phyloP scores from a whole-genome alignment of 2,797 vertebrate species.

The Antrozous pallidus region DNA sequence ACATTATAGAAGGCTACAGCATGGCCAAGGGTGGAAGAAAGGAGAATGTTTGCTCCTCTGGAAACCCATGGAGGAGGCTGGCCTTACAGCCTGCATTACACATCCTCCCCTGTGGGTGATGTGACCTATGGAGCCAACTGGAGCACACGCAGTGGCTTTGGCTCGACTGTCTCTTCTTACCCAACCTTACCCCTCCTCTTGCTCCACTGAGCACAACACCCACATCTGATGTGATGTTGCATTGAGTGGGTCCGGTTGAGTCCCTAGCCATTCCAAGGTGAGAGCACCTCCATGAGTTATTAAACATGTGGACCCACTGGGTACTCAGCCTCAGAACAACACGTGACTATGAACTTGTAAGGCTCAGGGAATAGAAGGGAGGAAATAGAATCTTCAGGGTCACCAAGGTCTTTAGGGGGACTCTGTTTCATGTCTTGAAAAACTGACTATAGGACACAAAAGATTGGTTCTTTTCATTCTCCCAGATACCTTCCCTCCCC shows the following conservation, averaged over 20 bases:
- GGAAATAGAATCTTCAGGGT: background rate
- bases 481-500: too few species aligned
- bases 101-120: background rate
- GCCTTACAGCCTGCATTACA: rapidly evolving
- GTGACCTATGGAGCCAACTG: background rate
- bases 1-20: background rate
- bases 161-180: background rate
- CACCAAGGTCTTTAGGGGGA: background rate
- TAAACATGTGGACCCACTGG: background rate
- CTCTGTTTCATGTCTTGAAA: background rate
- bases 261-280: background rate
- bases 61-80: background rate
- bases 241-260: background rate
- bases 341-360: rapidly evolving
- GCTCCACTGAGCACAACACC: background rate
- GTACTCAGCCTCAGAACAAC: background rate
- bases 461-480: background rate
- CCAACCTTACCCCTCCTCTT: background rate
- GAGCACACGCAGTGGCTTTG: rapidly evolving
- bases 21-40: rapidly evolving
- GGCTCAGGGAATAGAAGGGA: background rate
- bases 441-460: background rate
- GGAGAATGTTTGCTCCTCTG: background rate
- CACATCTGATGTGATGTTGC: background rate
- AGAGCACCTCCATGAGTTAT: too few species aligned